Base-by-base conservation (phyloP, 35 echinoderm and acorn worm species). In the Strongylocentrotus purpuratus region DNA sequence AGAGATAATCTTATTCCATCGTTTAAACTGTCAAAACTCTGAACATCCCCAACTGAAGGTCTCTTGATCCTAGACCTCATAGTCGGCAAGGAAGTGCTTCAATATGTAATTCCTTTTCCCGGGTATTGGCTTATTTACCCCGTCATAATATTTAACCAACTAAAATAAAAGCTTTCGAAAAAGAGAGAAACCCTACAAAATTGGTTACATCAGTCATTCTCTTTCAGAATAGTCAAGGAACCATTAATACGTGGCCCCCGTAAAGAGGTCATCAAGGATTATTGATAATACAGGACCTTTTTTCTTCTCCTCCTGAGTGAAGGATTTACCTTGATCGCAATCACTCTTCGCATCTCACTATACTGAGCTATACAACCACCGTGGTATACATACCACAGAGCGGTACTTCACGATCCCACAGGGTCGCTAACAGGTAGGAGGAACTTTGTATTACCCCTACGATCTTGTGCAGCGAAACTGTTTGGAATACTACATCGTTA, bases 261-360 rank as follows among this genome's bases (percentile, higher is more conserved):
- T 78, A 78, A 78, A 78, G 65, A 78, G 65, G 65, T 78, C 65
- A 78, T 78, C 65, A 7, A n/a, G 65, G 65, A 78, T 78, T 78
- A 78, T 78, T 78, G n/a, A 18, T n/a, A 78, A n/a, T 78, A 78
- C 65, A 78, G 65, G 28, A 78, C 65, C 65, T n/a, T 4, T 78
- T 78, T 78, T 78, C 0, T 78, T 78, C 7, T 78, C 22, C 28
- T 78, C 7, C 9, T 7, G 22, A 28, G 65, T 78, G 65, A 28
- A 78, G 65, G 65, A 78, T 78, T 78, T 78, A 78, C 65, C 28
- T 8, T 9, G 35, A 11, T 17, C 20, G 65, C 65, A 78, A 78
- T 78, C 65, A 78, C 65, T 78, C 65, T 28, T 78, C 65, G 28
- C 65, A 78, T 78, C 65, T 22, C 65, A 78, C 17, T 17, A 14